Percentiles rank a stretch among this genome's conserved stretches.
Conservation (phyloP, 2,888 invertebrate species). For the Drosophila suboccidentalis region DNA sequence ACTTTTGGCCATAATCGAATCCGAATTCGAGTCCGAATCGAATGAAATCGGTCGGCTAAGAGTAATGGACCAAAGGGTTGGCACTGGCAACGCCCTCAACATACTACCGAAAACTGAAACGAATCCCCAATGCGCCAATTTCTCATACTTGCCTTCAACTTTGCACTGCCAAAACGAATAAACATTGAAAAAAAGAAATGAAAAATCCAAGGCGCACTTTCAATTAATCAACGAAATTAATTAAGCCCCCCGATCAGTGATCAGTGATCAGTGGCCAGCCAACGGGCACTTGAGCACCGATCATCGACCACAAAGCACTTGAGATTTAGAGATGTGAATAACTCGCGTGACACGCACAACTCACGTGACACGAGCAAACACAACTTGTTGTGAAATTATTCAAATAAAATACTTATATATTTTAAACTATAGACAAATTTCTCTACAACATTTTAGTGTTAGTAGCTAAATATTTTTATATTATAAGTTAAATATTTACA, state of each 20-base stretch:
- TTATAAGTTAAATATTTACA: no score
- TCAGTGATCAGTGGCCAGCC: slow-evolving; percentile 60
- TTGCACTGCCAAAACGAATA: slow-evolving; percentile 61
- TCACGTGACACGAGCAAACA: neutral
- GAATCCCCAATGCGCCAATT: slow-evolving; percentile 44
- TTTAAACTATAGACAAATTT: no score
- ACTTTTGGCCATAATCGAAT: slow-evolving; percentile 63
- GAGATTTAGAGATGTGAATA: slow-evolving; percentile 13
- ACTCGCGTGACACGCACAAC: slow-evolving; percentile 12
- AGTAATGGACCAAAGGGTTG: slow-evolving; percentile 72
- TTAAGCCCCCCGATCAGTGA: slow-evolving; percentile 65
- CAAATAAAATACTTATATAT: neutral
- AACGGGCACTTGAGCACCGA: slow-evolving; percentile 49
- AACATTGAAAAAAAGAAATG: slow-evolving; percentile 14
- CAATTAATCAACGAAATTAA: slow-evolving; percentile 81
- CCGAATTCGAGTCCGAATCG: neutral
- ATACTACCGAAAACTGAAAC: slow-evolving; percentile 71
- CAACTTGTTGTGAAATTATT: neutral
- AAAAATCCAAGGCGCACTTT: slow-evolving; percentile 67
- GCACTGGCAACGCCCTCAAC: slow-evolving; percentile 69
- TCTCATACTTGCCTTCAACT: slow-evolving; percentile 72
- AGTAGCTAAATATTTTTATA: no score
- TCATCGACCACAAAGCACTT: slow-evolving; percentile 27
- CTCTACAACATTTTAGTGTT: no score
- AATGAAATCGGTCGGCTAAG: slow-evolving; percentile 39